Percentiles rank a stretch among this genome's conserved stretches.
Evolutionary conservation across 1,140 invertebrate genomes (phyloP).

Genomic region (Drosophila santomea): DNA sequence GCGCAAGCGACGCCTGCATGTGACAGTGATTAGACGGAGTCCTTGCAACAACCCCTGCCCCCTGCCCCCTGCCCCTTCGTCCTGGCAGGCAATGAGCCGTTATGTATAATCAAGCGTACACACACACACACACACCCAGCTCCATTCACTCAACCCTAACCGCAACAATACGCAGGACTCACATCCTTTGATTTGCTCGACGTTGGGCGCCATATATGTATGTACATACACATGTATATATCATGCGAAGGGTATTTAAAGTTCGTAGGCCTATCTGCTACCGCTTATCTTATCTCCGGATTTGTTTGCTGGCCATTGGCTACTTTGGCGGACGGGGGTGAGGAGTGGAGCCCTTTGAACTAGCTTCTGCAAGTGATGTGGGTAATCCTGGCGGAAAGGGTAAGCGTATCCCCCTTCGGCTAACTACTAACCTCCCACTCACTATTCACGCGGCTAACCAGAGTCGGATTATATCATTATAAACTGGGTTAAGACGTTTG

Average conservation of each 20-base stretch:
- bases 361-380: conserved; percentile 67
- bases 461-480: no score
- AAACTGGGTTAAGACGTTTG: no score
- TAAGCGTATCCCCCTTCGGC: conserved; percentile 1
- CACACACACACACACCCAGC: neutral
- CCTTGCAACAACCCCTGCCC: conserved; percentile 28
- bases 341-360: conserved; percentile 52
- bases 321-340: conserved; percentile 25
- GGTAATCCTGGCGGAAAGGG: conserved; percentile 15
- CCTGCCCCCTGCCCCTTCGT: conserved; percentile 6
- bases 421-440: conserved; percentile 60
- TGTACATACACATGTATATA: neutral
- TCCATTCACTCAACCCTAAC: conserved; percentile 11
- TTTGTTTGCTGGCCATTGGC: conserved; percentile 63
- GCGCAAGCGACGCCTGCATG: conserved; percentile 77
- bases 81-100: conserved; percentile 67
- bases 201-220: neutral
- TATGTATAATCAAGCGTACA: conserved; percentile 61
- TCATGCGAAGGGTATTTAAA: conserved; percentile 1
- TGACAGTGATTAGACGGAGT: conserved; percentile 84
- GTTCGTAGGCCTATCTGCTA: conserved; percentile 1
- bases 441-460: conserved; percentile 29
- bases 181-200: conserved; percentile 5
- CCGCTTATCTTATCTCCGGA: conserved; percentile 20
- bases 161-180: conserved; percentile 9